phyloP scores from a whole-genome alignment of 2,888 invertebrate genomes.

The Aproaerema taeniolella region DNA sequence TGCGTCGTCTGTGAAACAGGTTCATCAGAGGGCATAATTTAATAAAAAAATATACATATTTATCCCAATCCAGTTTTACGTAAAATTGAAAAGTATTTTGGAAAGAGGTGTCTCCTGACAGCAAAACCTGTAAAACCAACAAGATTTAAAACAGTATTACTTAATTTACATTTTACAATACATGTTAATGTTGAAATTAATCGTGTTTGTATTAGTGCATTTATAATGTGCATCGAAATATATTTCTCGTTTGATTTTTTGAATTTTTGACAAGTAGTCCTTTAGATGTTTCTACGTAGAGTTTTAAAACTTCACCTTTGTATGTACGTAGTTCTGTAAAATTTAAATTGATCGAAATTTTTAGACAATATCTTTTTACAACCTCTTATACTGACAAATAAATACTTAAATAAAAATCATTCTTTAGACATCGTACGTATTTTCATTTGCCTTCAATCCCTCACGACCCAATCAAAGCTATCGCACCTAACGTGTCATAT shows the following conservation, averaged over 20 bases:
- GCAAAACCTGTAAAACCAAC: too few species aligned
- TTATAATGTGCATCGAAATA: conserved; percentile 33
- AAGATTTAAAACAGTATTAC: conserved; percentile 76
- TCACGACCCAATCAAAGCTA: too few species aligned
- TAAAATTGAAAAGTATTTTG: too few species aligned
- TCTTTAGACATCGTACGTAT: conserved; percentile 46
- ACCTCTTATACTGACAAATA: conserved; percentile 70
- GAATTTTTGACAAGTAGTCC: conserved; percentile 32
- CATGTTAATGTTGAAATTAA: conserved; percentile 33
- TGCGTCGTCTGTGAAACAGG: too few species aligned
- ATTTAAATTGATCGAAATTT: conserved; percentile 60
- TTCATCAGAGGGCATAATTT: too few species aligned
- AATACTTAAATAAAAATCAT: conserved; percentile 51
- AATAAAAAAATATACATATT: too few species aligned
- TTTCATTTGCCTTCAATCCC: conserved; percentile 43
- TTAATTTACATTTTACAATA: conserved; percentile 53
- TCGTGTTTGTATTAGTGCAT: conserved; percentile 44
- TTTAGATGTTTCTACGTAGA: conserved; percentile 40
- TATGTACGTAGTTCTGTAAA: conserved; percentile 46
- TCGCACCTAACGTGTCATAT: too few species aligned
- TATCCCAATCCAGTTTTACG: too few species aligned
- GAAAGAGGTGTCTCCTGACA: too few species aligned
- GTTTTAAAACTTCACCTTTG: conserved; percentile 34
- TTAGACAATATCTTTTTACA: conserved; percentile 75
- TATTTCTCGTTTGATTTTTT: conserved; percentile 21